Evolutionary conservation across 2,797 vertebrate genomes (phyloP).

Genomic region (Amphiprion clarkii): DNA sequence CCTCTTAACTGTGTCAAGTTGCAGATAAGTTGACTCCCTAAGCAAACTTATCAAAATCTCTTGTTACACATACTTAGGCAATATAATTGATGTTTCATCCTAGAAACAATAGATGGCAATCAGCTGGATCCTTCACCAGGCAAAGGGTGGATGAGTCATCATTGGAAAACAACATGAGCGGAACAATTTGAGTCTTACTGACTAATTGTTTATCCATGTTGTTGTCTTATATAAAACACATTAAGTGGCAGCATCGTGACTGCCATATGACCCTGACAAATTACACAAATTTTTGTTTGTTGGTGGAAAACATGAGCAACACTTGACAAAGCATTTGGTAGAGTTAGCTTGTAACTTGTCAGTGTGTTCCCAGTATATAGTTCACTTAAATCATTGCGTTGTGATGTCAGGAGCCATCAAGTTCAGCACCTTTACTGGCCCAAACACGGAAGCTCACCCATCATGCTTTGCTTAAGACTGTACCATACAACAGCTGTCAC

Average conservation of each 20-base stretch:
- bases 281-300: neutral
- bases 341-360: no score
- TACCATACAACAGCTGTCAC: conserved; percentile 92
- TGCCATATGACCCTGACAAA: conserved; percentile 22
- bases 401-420: conserved; percentile 74
- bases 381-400: conserved; percentile 3
- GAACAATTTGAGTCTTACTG: conserved; percentile 1
- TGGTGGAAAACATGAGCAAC: conserved; percentile 7
- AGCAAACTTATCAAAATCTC: no score
- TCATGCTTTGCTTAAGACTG: conserved; percentile 87
- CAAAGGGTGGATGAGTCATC: conserved; percentile 17
- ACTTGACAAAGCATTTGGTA: no score
- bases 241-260: conserved; percentile 5
- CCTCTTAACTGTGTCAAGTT: neutral
- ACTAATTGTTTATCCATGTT: neutral
- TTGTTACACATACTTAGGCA: neutral
- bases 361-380: neutral
- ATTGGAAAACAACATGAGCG: conserved; percentile 2
- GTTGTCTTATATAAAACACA: neutral
- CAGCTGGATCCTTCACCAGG: neutral
- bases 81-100: neutral
- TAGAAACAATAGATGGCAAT: neutral
- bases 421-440: conserved; percentile 88
- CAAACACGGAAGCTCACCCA: conserved; percentile 88
- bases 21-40: no score